Evolutionary conservation across 2,888 invertebrate species (phyloP).

Genomic region (Pseudoips prasinana): DNA sequence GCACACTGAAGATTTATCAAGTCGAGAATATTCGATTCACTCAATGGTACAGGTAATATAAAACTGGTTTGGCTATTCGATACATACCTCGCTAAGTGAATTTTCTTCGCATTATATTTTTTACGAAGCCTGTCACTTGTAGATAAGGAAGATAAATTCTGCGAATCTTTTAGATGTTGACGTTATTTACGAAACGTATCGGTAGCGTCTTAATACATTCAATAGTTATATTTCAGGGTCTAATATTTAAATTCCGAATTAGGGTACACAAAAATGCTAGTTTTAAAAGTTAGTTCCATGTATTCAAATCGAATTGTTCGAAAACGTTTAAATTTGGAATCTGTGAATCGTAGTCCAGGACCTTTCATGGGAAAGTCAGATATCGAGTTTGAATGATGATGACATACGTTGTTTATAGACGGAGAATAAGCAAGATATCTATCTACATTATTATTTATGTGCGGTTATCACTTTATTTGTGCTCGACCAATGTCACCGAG

Average conservation of each 20-base stretch:
- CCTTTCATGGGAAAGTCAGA: slow-evolving; percentile 17
- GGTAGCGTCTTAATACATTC: too few relatives aligned
- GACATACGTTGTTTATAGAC: slow-evolving; percentile 42
- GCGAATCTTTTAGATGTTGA: too few relatives aligned
- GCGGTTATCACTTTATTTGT: slow-evolving; percentile 74
- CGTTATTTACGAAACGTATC: too few relatives aligned
- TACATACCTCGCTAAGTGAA: slow-evolving; percentile 22
- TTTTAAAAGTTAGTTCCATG: too few relatives aligned
- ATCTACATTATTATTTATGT: slow-evolving; percentile 61
- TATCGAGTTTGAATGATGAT: slow-evolving; percentile 28
- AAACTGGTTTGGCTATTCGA: slow-evolving; percentile 26
- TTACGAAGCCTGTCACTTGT: slow-evolving; percentile 8
- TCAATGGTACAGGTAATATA: slow-evolving; percentile 14
- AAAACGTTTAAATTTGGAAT: too few relatives aligned
- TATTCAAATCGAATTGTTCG: too few relatives aligned
- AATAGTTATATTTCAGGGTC: too few relatives aligned
- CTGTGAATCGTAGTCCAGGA: too few relatives aligned
- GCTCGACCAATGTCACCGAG: slow-evolving; percentile 79
- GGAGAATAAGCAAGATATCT: slow-evolving; percentile 39
- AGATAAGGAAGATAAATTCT: slow-evolving; percentile 3
- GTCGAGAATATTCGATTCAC: slow-evolving; percentile 28
- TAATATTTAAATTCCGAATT: too few relatives aligned
- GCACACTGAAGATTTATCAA: slow-evolving; percentile 23
- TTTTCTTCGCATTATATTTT: slow-evolving; percentile 22
- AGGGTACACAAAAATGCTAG: too few relatives aligned